phyloP scores from a whole-genome alignment of 1,140 invertebrate genomes.

The Bombus haemorrhoidalis region DNA sequence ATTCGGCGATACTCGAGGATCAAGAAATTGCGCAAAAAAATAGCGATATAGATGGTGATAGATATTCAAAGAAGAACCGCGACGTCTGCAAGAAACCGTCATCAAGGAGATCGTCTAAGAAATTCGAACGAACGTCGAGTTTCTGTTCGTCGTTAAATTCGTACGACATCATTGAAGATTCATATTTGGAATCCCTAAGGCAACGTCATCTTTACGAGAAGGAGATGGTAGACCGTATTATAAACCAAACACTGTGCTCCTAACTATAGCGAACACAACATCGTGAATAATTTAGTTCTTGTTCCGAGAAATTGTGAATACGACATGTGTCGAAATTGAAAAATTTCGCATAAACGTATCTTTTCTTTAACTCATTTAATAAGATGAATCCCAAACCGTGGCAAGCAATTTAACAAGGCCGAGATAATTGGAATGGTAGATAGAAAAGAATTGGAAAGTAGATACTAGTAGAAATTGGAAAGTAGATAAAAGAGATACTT shows the following conservation, averaged over 20 bases:
- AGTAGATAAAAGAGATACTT: background rate
- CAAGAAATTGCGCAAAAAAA: background rate
- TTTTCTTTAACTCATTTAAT: background rate
- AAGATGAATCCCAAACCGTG: background rate
- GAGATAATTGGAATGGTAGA: background rate
- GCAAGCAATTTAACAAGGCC: background rate
- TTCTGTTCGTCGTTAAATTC: constrained; percentile 33
- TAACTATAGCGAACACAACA: constrained; percentile 18
- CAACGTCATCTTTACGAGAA: constrained; percentile 68
- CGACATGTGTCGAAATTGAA: background rate
- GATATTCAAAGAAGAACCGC: background rate
- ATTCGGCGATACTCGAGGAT: constrained; percentile 24
- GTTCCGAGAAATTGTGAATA: background rate
- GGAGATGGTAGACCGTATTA: constrained; percentile 61
- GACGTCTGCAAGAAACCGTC: background rate
- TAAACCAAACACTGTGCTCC: constrained; percentile 36
- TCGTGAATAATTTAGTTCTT: background rate
- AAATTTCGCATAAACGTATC: background rate
- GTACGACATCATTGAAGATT: constrained; percentile 39
- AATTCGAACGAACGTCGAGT: constrained; percentile 28
- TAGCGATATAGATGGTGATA: background rate
- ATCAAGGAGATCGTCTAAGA: constrained; percentile 37
- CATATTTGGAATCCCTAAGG: constrained; percentile 56
- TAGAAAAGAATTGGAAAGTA: too few species aligned
- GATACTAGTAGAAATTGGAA: background rate